Evolutionary conservation across 2,797 vertebrate genomes (phyloP), one percentile per base, ranked within the genome.

Genomic region (Sphaeramia orbicularis): DNA sequence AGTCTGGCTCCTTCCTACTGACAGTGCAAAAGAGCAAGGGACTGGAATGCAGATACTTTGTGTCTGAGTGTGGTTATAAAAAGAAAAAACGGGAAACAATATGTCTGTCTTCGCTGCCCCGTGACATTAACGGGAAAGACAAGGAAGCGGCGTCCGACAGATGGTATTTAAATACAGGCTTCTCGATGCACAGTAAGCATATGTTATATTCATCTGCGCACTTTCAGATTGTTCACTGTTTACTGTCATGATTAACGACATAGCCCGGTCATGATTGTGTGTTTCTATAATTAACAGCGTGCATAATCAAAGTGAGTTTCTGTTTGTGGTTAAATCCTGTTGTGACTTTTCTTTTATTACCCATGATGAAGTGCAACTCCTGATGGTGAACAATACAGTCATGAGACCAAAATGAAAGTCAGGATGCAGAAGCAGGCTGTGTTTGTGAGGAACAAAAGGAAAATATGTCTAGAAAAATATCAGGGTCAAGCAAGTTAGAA

Each of bases 1-100:
- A 74, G 75, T 49, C 71, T 76, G 89, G 69, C 87, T 90, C 91
- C 89, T 88, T 91, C 89, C 88, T 76, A 71, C 76, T 80, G 78
- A 84, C 63, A n/a, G 58, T 49, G 70, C 80, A 75, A 58, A 78
- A 73, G 78, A 80, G 72, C 72, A 71, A 65, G 16, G 19, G 24
- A 18, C 64, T 70, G 74, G 78, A 83, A 81, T 78, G 78, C 63
- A 73, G 65, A 83, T 62, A 61, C 43, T 69, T n/a, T 51, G 66
- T 69, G 68, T 69, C 50, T 37, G 38, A 74, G 65, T 47, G 63
- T 30, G 51, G 78, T 85, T 89, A 89, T 86, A 89, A 90, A 87
- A 88, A 91, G 81, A 80, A 70, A 74, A 75, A 77, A 78, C 10
- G 14, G 81, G 66, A 90, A 91, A 92, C 70, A 73, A 81, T 50